phyloP scores from a whole-genome alignment of 2,797 vertebrate genomes.

The Falco cherrug region DNA sequence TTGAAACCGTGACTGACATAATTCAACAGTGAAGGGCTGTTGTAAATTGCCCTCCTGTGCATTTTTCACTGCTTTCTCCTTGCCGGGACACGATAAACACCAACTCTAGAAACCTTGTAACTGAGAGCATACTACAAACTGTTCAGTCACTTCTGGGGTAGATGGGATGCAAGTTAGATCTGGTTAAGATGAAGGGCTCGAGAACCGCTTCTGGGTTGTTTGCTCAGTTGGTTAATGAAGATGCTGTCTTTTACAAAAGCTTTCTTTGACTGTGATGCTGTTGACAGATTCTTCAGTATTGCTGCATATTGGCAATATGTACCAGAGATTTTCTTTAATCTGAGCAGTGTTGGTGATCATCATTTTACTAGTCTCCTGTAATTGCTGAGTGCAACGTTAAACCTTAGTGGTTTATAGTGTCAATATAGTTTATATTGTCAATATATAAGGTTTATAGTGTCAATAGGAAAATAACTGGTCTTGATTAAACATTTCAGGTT shows the following conservation, averaged over 20 bases:
- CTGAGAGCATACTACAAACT: neutral
- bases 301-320: neutral
- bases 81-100: neutral
- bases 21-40: neutral
- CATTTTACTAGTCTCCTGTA: neutral
- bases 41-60: neutral
- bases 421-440: too few species aligned
- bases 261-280: neutral
- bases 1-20: neutral
- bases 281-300: fast-evolving
- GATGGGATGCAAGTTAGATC: neutral
- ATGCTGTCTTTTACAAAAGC: neutral
- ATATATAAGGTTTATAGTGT: too few species aligned
- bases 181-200: neutral
- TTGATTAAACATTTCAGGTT: neutral
- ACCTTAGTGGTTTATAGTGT: too few species aligned
- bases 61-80: neutral
- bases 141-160: neutral
- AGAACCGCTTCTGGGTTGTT: neutral
- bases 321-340: neutral
- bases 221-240: neutral
- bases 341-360: too few species aligned
- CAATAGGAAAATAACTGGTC: neutral
- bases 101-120: neutral
- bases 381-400: neutral